These are phyloP conservation scores for Meiosimyza decipiens DNA, from an alignment of 2,888 invertebrate genomes.

Conservation along the genomic window DNA sequence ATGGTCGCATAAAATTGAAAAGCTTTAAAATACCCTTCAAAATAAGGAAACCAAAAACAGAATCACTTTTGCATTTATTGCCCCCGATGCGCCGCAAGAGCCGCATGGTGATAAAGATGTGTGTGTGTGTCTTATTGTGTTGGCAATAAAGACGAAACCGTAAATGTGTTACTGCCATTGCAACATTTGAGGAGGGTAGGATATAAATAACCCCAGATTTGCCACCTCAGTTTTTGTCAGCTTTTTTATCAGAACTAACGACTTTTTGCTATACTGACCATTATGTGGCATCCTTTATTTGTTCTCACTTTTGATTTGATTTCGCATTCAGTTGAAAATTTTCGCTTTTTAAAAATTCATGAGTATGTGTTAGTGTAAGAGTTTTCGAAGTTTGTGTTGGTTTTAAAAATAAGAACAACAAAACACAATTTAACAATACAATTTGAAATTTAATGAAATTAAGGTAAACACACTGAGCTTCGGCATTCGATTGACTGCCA, in stretches of 20 bases:
- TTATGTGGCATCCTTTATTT: conserved; percentile 7
- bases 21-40: conserved; percentile 42
- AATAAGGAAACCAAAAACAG: not conserved
- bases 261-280: conserved; percentile 28
- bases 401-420: too few relatives aligned
- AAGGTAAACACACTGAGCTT: too few relatives aligned
- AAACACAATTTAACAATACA: too few relatives aligned
- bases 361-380: not conserved
- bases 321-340: conserved; percentile 63
- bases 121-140: not conserved
- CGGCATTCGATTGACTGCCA: too few relatives aligned
- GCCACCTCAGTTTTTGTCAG: not conserved
- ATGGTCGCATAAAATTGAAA: conserved; percentile 54
- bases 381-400: too few relatives aligned
- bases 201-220: conserved; percentile 3
- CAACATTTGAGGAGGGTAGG: conserved; percentile 3
- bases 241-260: conserved; percentile 24
- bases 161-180: not conserved
- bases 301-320: conserved; percentile 53
- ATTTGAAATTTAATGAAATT: too few relatives aligned
- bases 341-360: conserved; percentile 38
- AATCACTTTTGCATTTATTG: conserved; percentile 18
- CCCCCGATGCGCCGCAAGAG: conserved; percentile 6
- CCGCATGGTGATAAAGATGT: conserved; percentile 11
- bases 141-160: conserved; percentile 15